Evolutionary conservation across 2,113 vertebrate genomes (phyloP), one percentile per base, ranked within the genome.

Genomic region (Pipa parva): DNA sequence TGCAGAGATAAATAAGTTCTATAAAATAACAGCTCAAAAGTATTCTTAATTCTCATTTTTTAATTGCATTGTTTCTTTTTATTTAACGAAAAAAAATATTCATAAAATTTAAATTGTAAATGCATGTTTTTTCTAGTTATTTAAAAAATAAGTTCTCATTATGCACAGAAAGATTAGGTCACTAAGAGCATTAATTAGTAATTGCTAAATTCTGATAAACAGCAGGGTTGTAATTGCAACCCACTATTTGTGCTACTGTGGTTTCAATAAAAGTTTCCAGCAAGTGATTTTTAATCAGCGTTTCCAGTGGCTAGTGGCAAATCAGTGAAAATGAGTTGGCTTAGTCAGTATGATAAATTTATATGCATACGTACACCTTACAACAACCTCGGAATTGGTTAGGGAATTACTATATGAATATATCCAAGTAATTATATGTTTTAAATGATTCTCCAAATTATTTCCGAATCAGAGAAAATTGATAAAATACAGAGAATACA

Each of bases 391-490:
- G 73, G 71, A 73, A 79, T 81, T 59, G 55, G 71, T 87, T 80
- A 74, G 86, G 80, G 89, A 91, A 89, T 90, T 91, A 87, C 87
- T 88, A 83, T 85, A 81, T 64, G 88, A 91, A 93, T 90, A 86
- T 84, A 84, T 88, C 84, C 85, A 87, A 85, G 81, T 84, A 90
- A 93, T 92, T 94, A 92, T 88, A 85, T 83, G 76, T 93, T 93
- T 89, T 91, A 89, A 91, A 81, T 87, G 69, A 92, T 92, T 88
- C 91, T 79, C 80, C 56, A 80, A 81, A 85, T 86, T 84, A 87
- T 89, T 80, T 80, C 80, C 65, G 63, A 79, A 77, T 82, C 74
- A 86, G 82, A 80, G 74, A 80, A 89, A 91, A 90, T 81, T 79
- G 79, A 79, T 76, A 79, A 84, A 83, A 79, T 80, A 76, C 79